Conservation (phyloP, 2,113 vertebrate species). For the Melanotaenia duboulayi region DNA sequence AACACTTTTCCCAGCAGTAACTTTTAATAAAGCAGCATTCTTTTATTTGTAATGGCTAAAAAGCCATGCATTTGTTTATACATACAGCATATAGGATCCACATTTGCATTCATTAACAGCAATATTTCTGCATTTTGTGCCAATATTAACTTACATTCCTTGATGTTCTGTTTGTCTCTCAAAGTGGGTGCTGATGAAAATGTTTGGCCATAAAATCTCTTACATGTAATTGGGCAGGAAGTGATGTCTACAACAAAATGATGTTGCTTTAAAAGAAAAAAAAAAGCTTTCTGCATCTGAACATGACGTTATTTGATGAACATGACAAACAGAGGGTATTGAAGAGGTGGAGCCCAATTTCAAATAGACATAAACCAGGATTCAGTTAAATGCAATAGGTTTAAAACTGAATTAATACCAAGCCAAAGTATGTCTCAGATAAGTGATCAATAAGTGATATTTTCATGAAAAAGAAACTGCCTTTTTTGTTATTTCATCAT, state of each 20-base stretch:
- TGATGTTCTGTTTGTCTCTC: not conserved
- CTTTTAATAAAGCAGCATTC: not conserved
- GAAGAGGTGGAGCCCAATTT: not conserved
- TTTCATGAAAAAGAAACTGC: too few species aligned
- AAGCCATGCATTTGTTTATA: not conserved
- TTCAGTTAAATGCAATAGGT: too few species aligned
- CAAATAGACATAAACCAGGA: too few species aligned
- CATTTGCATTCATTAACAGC: not conserved
- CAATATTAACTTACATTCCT: not conserved
- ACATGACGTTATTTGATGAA: not conserved
- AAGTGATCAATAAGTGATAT: too few species aligned
- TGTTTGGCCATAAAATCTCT: not conserved
- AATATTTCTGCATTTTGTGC: not conserved
- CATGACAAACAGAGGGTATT: not conserved
- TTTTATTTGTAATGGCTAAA: not conserved
- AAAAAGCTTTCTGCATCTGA: conserved; percentile 9
- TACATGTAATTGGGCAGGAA: too few species aligned
- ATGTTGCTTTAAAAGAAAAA: not conserved
- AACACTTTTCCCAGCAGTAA: not conserved
- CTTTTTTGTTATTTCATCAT: too few species aligned
- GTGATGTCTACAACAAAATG: not conserved
- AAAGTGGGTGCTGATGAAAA: not conserved
- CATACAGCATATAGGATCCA: not conserved
- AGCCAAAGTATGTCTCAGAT: too few species aligned
- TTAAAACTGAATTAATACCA: too few species aligned